These are phyloP conservation scores for Drosophila fuyamai DNA, from an alignment of 1,140 invertebrate species.

Conservation along the genomic window DNA sequence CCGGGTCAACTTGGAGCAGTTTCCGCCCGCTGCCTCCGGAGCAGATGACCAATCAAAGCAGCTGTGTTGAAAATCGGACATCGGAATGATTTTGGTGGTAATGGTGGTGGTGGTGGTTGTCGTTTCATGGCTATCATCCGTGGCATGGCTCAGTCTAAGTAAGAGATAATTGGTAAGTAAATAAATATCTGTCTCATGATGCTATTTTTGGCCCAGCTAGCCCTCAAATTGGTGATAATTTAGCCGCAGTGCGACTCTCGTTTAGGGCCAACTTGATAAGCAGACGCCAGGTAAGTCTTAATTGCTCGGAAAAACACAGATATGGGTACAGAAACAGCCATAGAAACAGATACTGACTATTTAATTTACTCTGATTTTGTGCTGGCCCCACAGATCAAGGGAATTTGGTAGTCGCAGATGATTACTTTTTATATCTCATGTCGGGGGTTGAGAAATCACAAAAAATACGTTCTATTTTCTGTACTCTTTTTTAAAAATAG, in stretches of 20 bases:
- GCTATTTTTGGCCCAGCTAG: constrained; percentile 32
- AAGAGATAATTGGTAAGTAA: constrained; percentile 23
- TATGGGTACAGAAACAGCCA: constrained; percentile 6
- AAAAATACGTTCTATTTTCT: constrained; percentile 11
- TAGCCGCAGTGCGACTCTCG: constrained; percentile 19
- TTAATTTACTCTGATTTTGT: constrained; percentile 15
- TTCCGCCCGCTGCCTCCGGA: constrained; percentile 66
- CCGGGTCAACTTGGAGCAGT: constrained; percentile 56
- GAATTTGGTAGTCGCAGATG: constrained; percentile 7
- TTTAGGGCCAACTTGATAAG: constrained; percentile 45
- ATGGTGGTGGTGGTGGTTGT: constrained; percentile 1
- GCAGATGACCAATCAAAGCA: constrained; percentile 70
- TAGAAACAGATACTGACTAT: constrained; percentile 21
- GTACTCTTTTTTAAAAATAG: constrained; percentile 21
- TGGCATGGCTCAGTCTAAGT: constrained; percentile 25
- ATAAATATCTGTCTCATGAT: constrained; percentile 17
- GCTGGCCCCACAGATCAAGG: background rate
- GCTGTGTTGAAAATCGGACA: constrained; percentile 6
- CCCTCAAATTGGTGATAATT: constrained; percentile 42
- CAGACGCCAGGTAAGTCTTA: constrained; percentile 35
- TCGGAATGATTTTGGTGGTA: background rate
- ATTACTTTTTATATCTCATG: constrained; percentile 3
- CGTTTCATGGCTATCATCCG: constrained; percentile 1
- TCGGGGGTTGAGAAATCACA: background rate
- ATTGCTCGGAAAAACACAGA: constrained; percentile 33